Conservation (phyloP, 2,888 invertebrate species). For the Gasteruption jaculator region DNA sequence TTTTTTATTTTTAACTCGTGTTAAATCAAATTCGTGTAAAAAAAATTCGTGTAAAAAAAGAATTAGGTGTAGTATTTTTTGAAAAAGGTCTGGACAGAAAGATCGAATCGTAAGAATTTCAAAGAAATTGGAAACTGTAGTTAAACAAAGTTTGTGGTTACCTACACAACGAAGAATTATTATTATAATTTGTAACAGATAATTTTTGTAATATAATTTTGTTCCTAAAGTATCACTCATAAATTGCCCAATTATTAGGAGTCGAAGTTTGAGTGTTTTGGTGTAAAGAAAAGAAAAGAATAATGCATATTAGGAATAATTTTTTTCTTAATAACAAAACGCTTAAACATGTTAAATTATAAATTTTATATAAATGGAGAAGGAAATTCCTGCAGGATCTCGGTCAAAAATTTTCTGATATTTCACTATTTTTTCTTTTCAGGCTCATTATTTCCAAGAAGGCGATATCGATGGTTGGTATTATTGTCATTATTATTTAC, state of each 20-base stretch:
- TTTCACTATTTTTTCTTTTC: slow-evolving; percentile 36
- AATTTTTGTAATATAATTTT: too few relatives aligned
- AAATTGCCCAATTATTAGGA: not conserved
- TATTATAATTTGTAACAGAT: too few relatives aligned
- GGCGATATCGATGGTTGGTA: slow-evolving; percentile 89
- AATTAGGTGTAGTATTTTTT: too few relatives aligned
- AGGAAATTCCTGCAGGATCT: not conserved
- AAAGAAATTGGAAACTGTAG: too few relatives aligned
- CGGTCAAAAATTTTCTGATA: not conserved
- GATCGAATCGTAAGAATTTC: too few relatives aligned
- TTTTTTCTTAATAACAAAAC: not conserved
- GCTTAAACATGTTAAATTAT: not conserved
- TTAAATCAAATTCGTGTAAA: too few relatives aligned
- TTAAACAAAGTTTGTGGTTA: too few relatives aligned
- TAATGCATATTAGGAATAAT: slow-evolving; percentile 1
- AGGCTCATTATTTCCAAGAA: slow-evolving; percentile 93
- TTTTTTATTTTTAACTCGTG: too few relatives aligned
- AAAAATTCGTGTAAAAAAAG: too few relatives aligned
- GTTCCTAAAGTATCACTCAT: too few relatives aligned
- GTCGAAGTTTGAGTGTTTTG: not conserved
- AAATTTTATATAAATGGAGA: not conserved
- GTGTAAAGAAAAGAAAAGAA: not conserved
- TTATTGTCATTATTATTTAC: not conserved
- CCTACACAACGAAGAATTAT: too few relatives aligned
- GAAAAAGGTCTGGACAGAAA: too few relatives aligned